A percentile compares a stretch with the other conserved stretches of the same genome.
phyloP scores from a whole-genome alignment of 2,888 invertebrate species.

The Dichetophora obliterata region DNA sequence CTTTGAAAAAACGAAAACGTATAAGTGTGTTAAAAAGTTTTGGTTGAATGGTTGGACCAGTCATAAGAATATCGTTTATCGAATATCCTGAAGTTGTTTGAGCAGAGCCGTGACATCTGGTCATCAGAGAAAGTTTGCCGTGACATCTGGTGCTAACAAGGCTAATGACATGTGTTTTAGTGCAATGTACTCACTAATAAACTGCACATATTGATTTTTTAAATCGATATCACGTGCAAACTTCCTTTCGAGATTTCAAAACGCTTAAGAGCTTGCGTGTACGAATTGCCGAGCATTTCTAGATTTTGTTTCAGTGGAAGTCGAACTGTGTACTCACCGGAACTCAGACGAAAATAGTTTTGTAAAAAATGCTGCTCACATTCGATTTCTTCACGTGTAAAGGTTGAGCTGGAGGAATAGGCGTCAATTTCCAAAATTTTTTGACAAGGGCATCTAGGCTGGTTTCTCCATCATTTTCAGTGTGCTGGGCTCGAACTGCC shows the following conservation, averaged over 20 bases:
- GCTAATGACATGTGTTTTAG: slow-evolving; percentile 36
- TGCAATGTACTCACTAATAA: slow-evolving; percentile 29
- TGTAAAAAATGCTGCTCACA: slow-evolving; percentile 45
- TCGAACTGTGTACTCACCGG: slow-evolving; percentile 42
- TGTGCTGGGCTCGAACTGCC: slow-evolving; percentile 10
- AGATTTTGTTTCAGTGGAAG: slow-evolving; percentile 37
- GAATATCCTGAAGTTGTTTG: slow-evolving; percentile 37
- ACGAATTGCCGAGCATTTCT: slow-evolving; percentile 41
- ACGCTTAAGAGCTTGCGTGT: slow-evolving; percentile 38
- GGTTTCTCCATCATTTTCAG: slow-evolving; percentile 24
- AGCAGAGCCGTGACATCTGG: slow-evolving; percentile 37
- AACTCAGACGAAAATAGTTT: slow-evolving; percentile 18
- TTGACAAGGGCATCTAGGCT: slow-evolving; percentile 26
- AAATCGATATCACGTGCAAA: slow-evolving; percentile 35
- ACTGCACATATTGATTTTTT: slow-evolving; percentile 33
- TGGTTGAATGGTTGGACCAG: slow-evolving; percentile 41
- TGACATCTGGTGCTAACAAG: background rate
- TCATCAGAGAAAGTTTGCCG: slow-evolving; percentile 40
- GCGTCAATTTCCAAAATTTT: slow-evolving; percentile 23
- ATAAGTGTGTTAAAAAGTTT: slow-evolving; percentile 39
- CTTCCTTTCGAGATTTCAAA: slow-evolving; percentile 44
- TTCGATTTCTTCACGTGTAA: slow-evolving; percentile 33
- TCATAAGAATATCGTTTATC: slow-evolving; percentile 40
- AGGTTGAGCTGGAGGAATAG: background rate
- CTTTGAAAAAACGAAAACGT: no score